Conservation (phyloP, 2,888 invertebrate genomes). For the Melieria picta region DNA sequence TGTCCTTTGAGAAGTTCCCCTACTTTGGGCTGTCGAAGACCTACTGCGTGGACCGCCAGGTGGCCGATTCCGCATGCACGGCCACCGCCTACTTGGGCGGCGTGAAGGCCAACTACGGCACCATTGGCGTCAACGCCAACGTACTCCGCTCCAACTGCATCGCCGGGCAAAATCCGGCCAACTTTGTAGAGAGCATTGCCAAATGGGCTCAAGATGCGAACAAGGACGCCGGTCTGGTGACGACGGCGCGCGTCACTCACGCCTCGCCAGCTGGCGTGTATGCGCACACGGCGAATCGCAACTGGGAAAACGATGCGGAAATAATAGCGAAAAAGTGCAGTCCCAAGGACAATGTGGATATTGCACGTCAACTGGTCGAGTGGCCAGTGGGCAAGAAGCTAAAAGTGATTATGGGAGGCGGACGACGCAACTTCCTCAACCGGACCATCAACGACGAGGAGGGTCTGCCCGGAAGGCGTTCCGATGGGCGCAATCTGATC, state of each 20-base stretch:
- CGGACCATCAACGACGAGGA: constrained; percentile 67
- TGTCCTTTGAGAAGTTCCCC: constrained; percentile 75
- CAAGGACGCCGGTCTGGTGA: constrained; percentile 76
- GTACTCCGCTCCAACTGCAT: constrained; percentile 74
- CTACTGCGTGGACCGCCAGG: constrained; percentile 80
- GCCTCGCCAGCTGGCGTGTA: constrained; percentile 81
- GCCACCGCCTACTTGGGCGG: constrained; percentile 84
- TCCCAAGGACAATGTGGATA: constrained; percentile 72
- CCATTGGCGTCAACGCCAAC: constrained; percentile 77
- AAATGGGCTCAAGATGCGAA: constrained; percentile 77
- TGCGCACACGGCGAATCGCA: constrained; percentile 75
- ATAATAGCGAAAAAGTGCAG: constrained; percentile 66
- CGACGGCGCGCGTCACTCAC: constrained; percentile 81
- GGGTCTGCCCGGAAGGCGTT: constrained; percentile 69
- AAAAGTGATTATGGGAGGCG: constrained; percentile 71
- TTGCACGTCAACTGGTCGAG: constrained; percentile 77
- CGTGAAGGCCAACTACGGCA: constrained; percentile 80
- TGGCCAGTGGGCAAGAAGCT: constrained; percentile 75
- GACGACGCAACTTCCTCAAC: constrained; percentile 57
- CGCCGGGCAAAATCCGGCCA: constrained; percentile 68
- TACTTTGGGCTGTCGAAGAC: constrained; percentile 71
- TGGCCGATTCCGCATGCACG: constrained; percentile 85
- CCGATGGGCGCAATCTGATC: constrained; percentile 75
- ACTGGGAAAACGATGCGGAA: constrained; percentile 78
- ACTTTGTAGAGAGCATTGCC: constrained; percentile 74